phyloP scores from a whole-genome alignment of 2,888 invertebrate species.

The Euplagia quadripunctaria region DNA sequence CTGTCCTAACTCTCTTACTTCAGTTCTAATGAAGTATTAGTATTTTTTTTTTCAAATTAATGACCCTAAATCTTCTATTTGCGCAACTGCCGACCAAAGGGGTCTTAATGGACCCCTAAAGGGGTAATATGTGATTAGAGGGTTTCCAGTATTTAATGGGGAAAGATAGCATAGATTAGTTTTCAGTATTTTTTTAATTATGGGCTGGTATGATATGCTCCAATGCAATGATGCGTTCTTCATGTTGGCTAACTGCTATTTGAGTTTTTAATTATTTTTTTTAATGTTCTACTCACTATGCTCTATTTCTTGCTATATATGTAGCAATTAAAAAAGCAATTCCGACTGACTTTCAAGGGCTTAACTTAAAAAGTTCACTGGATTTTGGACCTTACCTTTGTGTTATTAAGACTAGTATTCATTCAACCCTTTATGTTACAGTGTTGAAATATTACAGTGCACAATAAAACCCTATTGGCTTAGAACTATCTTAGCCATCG shows the following conservation, averaged over 20 bases:
- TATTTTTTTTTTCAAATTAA: no score
- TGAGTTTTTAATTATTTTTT: neutral
- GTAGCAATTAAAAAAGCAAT: neutral
- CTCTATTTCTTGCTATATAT: neutral
- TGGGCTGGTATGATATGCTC: no score
- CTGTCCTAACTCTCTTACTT: no score
- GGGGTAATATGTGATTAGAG: no score
- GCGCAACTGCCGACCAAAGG: no score
- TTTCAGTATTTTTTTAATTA: no score
- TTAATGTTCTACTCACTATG: neutral
- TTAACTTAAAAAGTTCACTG: neutral
- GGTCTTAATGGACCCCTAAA: no score
- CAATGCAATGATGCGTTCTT: neutral
- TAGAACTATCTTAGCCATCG: slow-evolving; percentile 67
- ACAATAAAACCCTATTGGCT: slow-evolving; percentile 56
- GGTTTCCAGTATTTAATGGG: no score
- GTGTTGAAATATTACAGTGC: slow-evolving; percentile 51
- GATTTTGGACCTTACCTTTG: neutral
- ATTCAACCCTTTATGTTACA: slow-evolving; percentile 15
- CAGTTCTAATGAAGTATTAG: no score
- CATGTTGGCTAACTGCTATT: neutral
- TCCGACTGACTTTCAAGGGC: neutral
- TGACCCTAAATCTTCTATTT: no score
- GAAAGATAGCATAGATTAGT: no score
- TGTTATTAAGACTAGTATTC: neutral